Evolutionary conservation across 2,113 vertebrate genomes (phyloP).

Genomic region (Nycticebus coucang): DNA sequence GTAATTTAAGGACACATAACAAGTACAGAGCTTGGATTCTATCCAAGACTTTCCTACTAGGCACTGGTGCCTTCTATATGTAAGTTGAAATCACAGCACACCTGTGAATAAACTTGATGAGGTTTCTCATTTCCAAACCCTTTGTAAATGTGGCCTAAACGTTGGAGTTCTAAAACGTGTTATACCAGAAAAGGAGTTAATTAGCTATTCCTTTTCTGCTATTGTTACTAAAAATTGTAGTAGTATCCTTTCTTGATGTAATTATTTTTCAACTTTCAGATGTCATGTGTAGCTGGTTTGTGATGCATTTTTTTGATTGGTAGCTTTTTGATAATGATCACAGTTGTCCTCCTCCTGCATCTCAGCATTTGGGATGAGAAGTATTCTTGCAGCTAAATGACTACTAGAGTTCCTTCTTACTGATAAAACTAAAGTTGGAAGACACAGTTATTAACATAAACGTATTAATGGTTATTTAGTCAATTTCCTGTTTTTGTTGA

Average conservation of each 20-base stretch:
- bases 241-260: not conserved
- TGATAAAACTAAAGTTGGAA: conserved; percentile 41
- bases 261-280: conserved; percentile 1
- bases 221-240: not conserved
- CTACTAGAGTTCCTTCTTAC: not conserved
- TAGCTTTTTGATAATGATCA: conserved; percentile 13
- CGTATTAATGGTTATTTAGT: not conserved
- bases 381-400: not conserved
- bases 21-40: not conserved
- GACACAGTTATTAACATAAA: not conserved
- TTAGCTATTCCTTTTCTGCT: conserved; percentile 5
- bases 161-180: not conserved
- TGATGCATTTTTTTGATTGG: conserved; percentile 14
- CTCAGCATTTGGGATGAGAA: not conserved
- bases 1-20: conserved; percentile 24
- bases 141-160: conserved; percentile 10
- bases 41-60: not conserved
- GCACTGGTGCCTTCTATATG: not conserved
- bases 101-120: conserved; percentile 16
- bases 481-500: not conserved
- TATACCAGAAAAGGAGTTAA: not conserved
- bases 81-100: conserved; percentile 15
- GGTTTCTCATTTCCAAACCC: conserved; percentile 24
- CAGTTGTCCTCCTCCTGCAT: not conserved
- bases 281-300: not conserved